Base-by-base conservation (phyloP, 2,888 invertebrate species). In the Hermaeophaga mercurialis region DNA sequence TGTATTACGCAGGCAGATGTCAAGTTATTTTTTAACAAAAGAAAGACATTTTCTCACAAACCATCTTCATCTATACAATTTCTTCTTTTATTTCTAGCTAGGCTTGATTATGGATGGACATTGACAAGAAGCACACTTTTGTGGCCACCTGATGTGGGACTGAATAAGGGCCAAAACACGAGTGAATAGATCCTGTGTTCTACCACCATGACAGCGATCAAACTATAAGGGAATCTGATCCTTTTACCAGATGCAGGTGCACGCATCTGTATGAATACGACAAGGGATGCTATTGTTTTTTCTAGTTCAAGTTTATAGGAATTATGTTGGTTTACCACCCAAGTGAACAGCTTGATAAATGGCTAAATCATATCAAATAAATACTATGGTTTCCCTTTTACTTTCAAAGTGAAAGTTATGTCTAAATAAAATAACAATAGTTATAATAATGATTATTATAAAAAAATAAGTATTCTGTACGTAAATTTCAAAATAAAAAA, bases 91-190 rank as follows among this genome's bases (percentile, higher is more conserved):
- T 22, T 6, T 22, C 22, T 22, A 22, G 4, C 6, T 5, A 22
- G 4, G 6, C 22, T 28, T 5, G 9, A 28, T n/a, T 7, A 28
- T 28, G 9, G n/a, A 3, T 3, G 3, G 28, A 28, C 28, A 28
- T 28, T 28, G 28, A 28, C 28, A 28, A 28, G 28, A 28, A 28
- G n/a, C 28, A 28, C 28, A 28, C 28, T 28, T n/a, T 28, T 28
- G 28, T 28, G n/a, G 28, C 4, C 28, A 28, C 28, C 28, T 28
- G 28, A 28, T 28, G 28, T 7, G 28, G 5, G 28, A 28, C 28
- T 28, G 28, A 28, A 28, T 7, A 28, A 28, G 28, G n/a, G 9
- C 28, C 3, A 22, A 28, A 28, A 28, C 6, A n/a, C 8, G 2
- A 8, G 28, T 28, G 28, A n/a, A 28, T 28, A 28, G 8, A 28